phyloP scores from a whole-genome alignment of 2,797 vertebrate genomes.

The Pangasius djambal region DNA sequence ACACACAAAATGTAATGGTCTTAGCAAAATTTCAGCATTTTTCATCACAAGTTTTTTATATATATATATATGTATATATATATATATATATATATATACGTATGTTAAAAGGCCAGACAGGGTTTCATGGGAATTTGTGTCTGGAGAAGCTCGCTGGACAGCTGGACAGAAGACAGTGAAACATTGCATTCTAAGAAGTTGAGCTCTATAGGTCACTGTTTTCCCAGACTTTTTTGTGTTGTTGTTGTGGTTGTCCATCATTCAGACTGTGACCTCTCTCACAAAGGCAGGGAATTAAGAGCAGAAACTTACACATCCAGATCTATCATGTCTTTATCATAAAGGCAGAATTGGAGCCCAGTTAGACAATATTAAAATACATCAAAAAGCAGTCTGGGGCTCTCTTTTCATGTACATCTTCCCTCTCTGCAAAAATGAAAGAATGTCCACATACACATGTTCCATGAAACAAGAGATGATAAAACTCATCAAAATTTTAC shows the following conservation, averaged over 20 bases:
- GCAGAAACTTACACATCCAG: slow-evolving; percentile 22
- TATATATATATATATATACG: background rate
- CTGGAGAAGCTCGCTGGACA: slow-evolving; percentile 20
- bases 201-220: slow-evolving; percentile 35
- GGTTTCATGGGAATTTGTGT: slow-evolving; percentile 27
- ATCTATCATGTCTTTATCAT: slow-evolving; percentile 1
- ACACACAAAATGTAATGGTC: slow-evolving; percentile 22
- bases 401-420: background rate
- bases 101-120: slow-evolving; percentile 12
- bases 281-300: slow-evolving; percentile 40
- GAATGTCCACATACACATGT: slow-evolving; percentile 54
- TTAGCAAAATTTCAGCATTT: slow-evolving; percentile 14
- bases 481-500: slow-evolving; percentile 88
- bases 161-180: slow-evolving; percentile 29
- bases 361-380: slow-evolving; percentile 23
- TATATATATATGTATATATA: background rate
- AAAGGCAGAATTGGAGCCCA: slow-evolving; percentile 21
- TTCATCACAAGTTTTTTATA: background rate
- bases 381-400: slow-evolving; percentile 9
- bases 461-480: slow-evolving; percentile 82
- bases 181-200: slow-evolving; percentile 17
- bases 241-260: slow-evolving; percentile 20
- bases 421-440: slow-evolving; percentile 55
- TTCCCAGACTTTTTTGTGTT: slow-evolving; percentile 48
- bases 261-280: slow-evolving; percentile 50